Conservation (phyloP, 2,113 vertebrate genomes). For the Syngnathus scovelli region DNA sequence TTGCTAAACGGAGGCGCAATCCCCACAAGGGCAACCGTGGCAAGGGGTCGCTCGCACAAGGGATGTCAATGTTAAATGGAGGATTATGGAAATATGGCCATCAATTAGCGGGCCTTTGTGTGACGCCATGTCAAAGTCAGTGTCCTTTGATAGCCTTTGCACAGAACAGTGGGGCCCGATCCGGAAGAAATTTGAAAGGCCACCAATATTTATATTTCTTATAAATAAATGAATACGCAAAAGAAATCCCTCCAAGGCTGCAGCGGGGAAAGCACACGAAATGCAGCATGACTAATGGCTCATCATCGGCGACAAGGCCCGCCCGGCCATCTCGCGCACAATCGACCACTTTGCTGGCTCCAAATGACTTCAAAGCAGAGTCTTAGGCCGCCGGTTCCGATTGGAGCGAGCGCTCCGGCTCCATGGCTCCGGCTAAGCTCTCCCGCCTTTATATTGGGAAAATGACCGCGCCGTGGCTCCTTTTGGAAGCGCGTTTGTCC, state of each 20-base stretch:
- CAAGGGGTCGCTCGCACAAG: constrained; percentile 23
- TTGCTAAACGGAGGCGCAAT: constrained; percentile 32
- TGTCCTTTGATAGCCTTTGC: background rate
- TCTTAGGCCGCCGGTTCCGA: constrained; percentile 24
- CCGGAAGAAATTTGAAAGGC: no score
- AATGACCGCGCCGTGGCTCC: constrained; percentile 47
- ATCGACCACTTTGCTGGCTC: constrained; percentile 17
- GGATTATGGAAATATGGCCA: constrained; percentile 20
- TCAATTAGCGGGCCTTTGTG: background rate
- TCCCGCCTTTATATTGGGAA: constrained; percentile 51
- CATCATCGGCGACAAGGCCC: constrained; percentile 43
- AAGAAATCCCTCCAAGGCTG: constrained; percentile 38
- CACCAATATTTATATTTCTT: no score
- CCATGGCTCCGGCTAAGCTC: constrained; percentile 55
- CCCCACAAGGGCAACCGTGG: constrained; percentile 17
- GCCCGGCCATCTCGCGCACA: constrained; percentile 36
- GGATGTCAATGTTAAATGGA: constrained; percentile 42
- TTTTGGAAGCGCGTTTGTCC: constrained; percentile 40
- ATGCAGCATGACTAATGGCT: constrained; percentile 55
- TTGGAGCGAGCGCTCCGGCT: constrained; percentile 43
- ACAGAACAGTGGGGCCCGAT: no score
- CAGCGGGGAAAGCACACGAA: constrained; percentile 40
- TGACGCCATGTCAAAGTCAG: background rate
- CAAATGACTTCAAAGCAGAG: constrained; percentile 50
- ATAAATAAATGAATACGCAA: no score